These are phyloP conservation scores for Brenthis ino DNA, from an alignment of 2,888 invertebrate species.

Conservation along the genomic window DNA sequence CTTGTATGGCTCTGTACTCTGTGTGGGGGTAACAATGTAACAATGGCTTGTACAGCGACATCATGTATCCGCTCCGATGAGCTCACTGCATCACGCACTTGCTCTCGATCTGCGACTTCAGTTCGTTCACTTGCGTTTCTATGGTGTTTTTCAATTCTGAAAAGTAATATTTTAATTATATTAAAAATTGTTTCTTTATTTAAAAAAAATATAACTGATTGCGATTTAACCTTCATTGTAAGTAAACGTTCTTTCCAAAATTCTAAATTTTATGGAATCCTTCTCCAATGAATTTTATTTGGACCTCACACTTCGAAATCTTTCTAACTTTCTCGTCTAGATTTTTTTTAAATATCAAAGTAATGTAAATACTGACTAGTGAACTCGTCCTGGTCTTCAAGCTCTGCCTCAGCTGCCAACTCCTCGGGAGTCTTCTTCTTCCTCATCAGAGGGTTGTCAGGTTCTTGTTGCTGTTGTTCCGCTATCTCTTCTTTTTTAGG, in stretches of 20 bases:
- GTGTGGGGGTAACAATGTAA: slow-evolving; percentile 66
- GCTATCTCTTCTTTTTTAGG: slow-evolving; percentile 98
- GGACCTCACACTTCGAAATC: background rate
- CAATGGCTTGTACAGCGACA: slow-evolving; percentile 77
- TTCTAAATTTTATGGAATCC: too few species aligned
- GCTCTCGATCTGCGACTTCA: slow-evolving; percentile 97
- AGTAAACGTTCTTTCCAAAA: too few species aligned
- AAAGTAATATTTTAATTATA: slow-evolving; percentile 58
- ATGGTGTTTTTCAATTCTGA: slow-evolving; percentile 98
- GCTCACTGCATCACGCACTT: slow-evolving; percentile 97
- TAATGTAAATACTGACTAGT: slow-evolving; percentile 86
- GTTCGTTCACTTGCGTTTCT: slow-evolving; percentile 98
- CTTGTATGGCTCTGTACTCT: slow-evolving; percentile 40
- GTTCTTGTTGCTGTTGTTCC: slow-evolving; percentile 91
- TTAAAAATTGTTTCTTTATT: background rate
- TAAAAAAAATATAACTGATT: too few species aligned
- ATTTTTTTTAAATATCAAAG: background rate
- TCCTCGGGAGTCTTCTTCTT: slow-evolving; percentile 99
- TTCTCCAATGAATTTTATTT: too few species aligned
- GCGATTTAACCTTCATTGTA: too few species aligned
- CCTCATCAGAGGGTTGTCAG: slow-evolving; percentile 97
- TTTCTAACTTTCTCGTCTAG: background rate
- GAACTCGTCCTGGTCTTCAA: slow-evolving; percentile 97
- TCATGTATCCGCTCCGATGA: slow-evolving; percentile 66
- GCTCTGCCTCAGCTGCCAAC: slow-evolving; percentile 97